Percentiles rank a stretch among this genome's conserved stretches.
These are phyloP conservation scores for Petaurus breviceps DNA, from an alignment of 2,113 vertebrate genomes.

Conservation along the genomic window DNA sequence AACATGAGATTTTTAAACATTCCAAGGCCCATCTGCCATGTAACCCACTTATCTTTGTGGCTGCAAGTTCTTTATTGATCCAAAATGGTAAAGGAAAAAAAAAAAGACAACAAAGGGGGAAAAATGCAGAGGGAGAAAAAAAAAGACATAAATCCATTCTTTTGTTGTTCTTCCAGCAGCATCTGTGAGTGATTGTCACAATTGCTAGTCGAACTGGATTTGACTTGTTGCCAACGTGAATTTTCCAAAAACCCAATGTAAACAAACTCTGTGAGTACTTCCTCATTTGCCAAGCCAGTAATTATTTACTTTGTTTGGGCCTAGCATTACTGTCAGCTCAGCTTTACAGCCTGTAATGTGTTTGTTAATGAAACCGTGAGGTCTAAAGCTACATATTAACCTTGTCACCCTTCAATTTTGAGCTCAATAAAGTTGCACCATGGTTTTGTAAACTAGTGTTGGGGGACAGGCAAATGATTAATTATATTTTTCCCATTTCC, in stretches of 20 bases:
- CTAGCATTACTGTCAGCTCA: conserved; percentile 88
- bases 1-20: conserved; percentile 86
- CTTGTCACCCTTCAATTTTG: conserved; percentile 88
- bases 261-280: conserved; percentile 90
- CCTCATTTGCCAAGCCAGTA: conserved; percentile 87
- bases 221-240: conserved; percentile 89
- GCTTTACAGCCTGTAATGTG: conserved; percentile 88
- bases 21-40: conserved; percentile 85
- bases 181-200: conserved; percentile 92
- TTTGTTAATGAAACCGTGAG: conserved; percentile 89
- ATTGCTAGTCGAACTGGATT: conserved; percentile 89
- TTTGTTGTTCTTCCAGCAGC: conserved; percentile 90
- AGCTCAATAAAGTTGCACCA: conserved; percentile 88
- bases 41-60: conserved; percentile 84
- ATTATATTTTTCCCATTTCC: conserved; percentile 85
- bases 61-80: conserved; percentile 84
- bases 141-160: conserved; percentile 85
- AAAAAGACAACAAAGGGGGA: conserved; percentile 83
- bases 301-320: conserved; percentile 90
- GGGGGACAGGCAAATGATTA: conserved; percentile 86
- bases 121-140: conserved; percentile 82
- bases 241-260: conserved; percentile 89
- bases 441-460: conserved; percentile 87
- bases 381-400: conserved; percentile 89
- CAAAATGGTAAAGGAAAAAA: conserved; percentile 77